phyloP scores from a whole-genome alignment of 1,140 invertebrate species.

The Zaprionus ornatus region DNA sequence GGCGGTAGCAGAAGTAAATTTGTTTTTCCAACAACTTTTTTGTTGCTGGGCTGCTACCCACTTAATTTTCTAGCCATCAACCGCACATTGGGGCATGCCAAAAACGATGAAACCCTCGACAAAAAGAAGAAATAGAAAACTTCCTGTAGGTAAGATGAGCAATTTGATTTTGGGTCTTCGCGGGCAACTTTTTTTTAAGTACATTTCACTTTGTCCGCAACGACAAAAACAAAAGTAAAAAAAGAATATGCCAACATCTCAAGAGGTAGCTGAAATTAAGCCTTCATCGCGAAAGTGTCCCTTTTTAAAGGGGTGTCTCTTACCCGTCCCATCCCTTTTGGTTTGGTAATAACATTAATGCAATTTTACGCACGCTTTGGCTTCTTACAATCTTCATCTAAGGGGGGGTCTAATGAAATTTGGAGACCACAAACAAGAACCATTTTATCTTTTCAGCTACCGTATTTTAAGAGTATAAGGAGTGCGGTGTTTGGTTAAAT shows the following conservation, averaged over 20 bases:
- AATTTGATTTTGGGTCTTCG: conserved; percentile 52
- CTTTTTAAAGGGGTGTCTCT: conserved; percentile 36
- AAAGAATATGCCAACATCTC: conserved; percentile 1
- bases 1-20: not conserved
- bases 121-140: not conserved
- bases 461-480: not conserved
- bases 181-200: conserved; percentile 51
- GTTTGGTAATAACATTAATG: conserved; percentile 59
- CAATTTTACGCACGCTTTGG: conserved; percentile 68
- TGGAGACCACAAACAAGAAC: not conserved
- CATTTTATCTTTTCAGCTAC: not conserved
- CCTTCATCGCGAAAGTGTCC: conserved; percentile 59
- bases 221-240: conserved; percentile 33
- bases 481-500: not conserved
- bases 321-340: conserved; percentile 4
- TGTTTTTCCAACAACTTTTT: conserved; percentile 6
- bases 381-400: conserved; percentile 11
- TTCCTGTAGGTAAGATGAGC: conserved; percentile 28
- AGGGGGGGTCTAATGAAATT: not conserved
- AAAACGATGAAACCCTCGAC: not conserved
- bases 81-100: conserved; percentile 4
- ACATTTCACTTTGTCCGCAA: conserved; percentile 55
- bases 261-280: conserved; percentile 52
- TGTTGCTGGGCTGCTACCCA: conserved; percentile 1
- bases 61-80: conserved; percentile 36